Base-by-base conservation (phyloP, 1,140 invertebrate species). In the Drosophila miranda region DNA sequence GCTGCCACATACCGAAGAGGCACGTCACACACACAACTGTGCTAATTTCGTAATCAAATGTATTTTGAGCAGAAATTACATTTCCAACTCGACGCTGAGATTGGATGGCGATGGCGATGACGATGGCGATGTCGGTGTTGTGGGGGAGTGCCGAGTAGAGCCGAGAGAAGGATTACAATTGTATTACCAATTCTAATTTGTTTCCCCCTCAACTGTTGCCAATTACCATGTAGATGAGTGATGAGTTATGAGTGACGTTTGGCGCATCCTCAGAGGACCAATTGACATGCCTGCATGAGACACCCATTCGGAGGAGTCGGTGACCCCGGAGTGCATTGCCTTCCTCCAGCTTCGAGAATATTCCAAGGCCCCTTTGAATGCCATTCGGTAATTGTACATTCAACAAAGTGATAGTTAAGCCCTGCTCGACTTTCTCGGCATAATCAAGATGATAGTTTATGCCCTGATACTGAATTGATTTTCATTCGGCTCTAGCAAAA, bases 131-230 rank as follows among this genome's bases (percentile, higher is more conserved):
- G 41, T 16, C 44, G 14, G 34, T 38, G 26, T 13, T 28, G 19
- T 61, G 30, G 43, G 38, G 19, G 0, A 19, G 19, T 19, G 19
- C 19, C 19, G 19, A 52, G 41, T 48, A 49, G 53, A 72, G 41
- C 2, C 23, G 52, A 45, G 60, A 19, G 53, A 46, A 13, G 44
- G 30, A 68, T 68, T 69, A 56, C 63, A 71, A 78, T 87, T 81
- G 75, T 86, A 81, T 81, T 86, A 86, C 57, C 69, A 87, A 81
- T 86, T 86, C 57, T 71, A 87, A 86, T 86, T 86, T 84, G 80
- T 84, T 80, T 84, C 77, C 59, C 75, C 61, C 70, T 76, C 73
- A 84, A 84, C 72, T 76, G 81, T 77, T 73, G 80, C 77, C 81
- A 64, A 87, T 78, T 84, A 68, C 48, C 59, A 53, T 51, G 48